Base-by-base conservation (phyloP, 2,888 invertebrate genomes). In the Drosophila meridionalis region DNA sequence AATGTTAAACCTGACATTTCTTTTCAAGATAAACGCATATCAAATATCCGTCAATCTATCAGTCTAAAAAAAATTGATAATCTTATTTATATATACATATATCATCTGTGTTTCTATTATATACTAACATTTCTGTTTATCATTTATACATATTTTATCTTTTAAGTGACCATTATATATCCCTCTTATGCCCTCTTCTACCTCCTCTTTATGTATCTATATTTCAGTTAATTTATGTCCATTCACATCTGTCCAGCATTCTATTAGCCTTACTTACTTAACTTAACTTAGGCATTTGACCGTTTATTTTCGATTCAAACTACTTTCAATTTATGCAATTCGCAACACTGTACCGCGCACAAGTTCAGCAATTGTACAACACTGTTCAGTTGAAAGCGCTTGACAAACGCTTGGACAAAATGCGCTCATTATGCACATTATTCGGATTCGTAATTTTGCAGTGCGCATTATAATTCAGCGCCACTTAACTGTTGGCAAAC, bases 401-500 rank as follows among this genome's bases (percentile, higher is more conserved):
- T 43, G 48, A 78, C 62, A 73, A 73, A 58, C 68, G 68, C 58
- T 68, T 58, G 69, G 68, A 58, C 68, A 58, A 58, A 68, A 60
- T 73, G 78, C 60, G 40, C 60, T 77, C 63, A 63, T 76, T 79
- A 67, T 79, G 63, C 76, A 52, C 58, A 61, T 52, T 64, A 63
- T 79, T 69, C 60, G 62, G 30, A 68, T 61, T 76, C 62, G 65
- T 65, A 80, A 73, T 68, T 72, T 52, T 50, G 36, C 36, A 45
- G 55, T 58, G 67, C 65, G 65, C 76, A 82, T 75, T 76, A 76
- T 72, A 76, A 68, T 66, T 79, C 76, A 62, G 64, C 72, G 73
- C 76, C 84, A 89, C 84, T 84, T 89, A 87, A 83, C 69, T 89
- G 84, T 83, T 84, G 79, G 65, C 82, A 71, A 81, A 81, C 84